Conservation (phyloP, 2,797 vertebrate genomes). For the Onychomys arenicola region DNA sequence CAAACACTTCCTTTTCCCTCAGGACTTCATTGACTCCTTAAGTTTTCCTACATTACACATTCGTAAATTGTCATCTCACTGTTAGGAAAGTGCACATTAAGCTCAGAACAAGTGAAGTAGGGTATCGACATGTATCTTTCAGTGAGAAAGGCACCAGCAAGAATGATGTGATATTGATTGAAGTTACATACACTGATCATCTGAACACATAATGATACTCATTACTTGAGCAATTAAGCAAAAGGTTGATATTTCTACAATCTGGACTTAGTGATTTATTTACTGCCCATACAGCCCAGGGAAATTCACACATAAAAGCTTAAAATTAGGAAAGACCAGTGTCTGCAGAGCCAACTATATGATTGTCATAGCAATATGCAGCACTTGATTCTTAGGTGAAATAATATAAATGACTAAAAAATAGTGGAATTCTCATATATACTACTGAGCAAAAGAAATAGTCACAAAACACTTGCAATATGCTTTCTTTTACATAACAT, state of each 20-base stretch:
- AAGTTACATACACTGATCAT: neutral
- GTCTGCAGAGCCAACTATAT: neutral
- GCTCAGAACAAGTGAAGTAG: neutral
- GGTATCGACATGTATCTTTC: neutral
- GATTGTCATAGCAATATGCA: neutral
- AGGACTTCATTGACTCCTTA: no score
- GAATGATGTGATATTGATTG: neutral
- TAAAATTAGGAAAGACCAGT: neutral
- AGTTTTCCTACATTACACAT: no score
- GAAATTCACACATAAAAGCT: neutral
- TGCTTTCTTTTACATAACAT: neutral
- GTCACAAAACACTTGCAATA: neutral
- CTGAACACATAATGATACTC: neutral
- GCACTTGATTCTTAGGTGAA: neutral
- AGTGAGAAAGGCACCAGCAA: neutral
- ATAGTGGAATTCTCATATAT: neutral
- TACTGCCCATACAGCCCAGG: neutral
- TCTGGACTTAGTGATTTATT: neutral
- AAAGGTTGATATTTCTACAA: neutral
- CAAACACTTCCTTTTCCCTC: no score
- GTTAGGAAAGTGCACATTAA: conserved; percentile 1
- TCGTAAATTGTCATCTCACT: neutral
- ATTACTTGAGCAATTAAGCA: neutral
- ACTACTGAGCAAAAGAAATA: neutral
- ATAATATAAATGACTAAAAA: neutral